Evolutionary conservation across 2,113 vertebrate species (phyloP).

Genomic region (Murina feae): DNA sequence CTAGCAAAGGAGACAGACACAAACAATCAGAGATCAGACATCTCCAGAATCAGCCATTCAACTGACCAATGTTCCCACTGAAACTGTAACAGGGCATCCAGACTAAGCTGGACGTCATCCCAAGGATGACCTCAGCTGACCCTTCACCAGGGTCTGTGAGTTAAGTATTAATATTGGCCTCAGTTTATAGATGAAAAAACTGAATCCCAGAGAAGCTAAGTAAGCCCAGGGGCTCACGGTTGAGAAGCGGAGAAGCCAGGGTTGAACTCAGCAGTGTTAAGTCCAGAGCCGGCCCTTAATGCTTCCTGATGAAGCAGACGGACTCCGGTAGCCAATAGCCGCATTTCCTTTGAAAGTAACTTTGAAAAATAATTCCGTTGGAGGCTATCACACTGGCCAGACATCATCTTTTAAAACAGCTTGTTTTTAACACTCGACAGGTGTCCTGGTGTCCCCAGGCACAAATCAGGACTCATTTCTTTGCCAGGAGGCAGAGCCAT

Average conservation of each 20-base stretch:
- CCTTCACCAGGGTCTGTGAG: not conserved
- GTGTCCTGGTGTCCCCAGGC: conserved; percentile 25
- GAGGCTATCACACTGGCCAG: not conserved
- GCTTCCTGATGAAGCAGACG: not conserved
- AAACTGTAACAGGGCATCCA: not conserved
- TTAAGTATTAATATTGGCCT: not conserved
- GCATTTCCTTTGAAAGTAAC: conserved; percentile 4
- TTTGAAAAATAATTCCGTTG: conserved; percentile 26
- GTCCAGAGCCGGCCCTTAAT: not conserved
- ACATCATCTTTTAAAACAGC: conserved; percentile 41
- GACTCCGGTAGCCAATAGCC: not conserved
- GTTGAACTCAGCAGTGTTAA: not conserved
- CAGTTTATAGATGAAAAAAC: not conserved
- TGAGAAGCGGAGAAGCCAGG: not conserved
- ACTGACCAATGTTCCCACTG: not conserved
- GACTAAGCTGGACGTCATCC: not conserved
- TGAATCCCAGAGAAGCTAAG: not conserved
- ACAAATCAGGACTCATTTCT: conserved; percentile 42
- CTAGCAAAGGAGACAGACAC: not conserved
- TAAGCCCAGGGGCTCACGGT: not conserved
- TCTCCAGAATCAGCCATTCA: not conserved
- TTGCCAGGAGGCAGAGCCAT: not conserved
- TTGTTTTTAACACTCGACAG: conserved; percentile 48
- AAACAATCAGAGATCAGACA: not conserved
- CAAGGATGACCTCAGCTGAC: not conserved